Evolutionary conservation across 2,888 invertebrate genomes (phyloP).

Genomic region (Plutella xylostella): DNA sequence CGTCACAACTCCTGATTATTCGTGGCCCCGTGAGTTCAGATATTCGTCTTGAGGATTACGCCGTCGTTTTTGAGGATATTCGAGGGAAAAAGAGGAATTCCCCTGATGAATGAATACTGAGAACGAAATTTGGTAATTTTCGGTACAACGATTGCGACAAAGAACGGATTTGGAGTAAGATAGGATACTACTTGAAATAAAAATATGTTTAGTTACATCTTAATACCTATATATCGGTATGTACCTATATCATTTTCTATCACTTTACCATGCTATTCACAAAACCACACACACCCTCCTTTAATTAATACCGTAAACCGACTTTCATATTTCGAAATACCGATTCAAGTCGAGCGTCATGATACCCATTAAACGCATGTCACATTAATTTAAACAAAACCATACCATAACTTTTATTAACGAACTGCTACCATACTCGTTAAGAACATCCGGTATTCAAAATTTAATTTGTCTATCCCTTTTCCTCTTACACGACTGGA

Average conservation of each 20-base stretch:
- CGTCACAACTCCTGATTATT: slow-evolving; percentile 58
- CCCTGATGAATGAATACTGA: slow-evolving; percentile 58
- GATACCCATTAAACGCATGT: slow-evolving; percentile 56
- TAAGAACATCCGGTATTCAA: slow-evolving; percentile 63
- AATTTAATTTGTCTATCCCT: slow-evolving; percentile 26
- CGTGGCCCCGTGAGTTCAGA: slow-evolving; percentile 58
- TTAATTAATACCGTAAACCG: too few relatives aligned
- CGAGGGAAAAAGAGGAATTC: slow-evolving; percentile 47
- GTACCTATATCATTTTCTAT: too few relatives aligned
- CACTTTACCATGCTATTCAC: too few relatives aligned
- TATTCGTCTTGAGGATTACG: slow-evolving; percentile 65
- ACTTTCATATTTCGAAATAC: too few relatives aligned
- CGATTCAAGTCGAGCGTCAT: slow-evolving; percentile 61
- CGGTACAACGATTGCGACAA: slow-evolving; percentile 15
- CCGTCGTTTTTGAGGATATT: slow-evolving; percentile 43
- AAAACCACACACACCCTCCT: too few relatives aligned
- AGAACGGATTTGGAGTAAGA: too few relatives aligned
- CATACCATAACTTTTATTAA: slow-evolving; percentile 35
- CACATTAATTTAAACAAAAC: slow-evolving; percentile 34
- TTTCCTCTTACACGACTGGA: too few relatives aligned
- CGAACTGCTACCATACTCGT: slow-evolving; percentile 61
- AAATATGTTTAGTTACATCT: too few relatives aligned
- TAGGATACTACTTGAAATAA: too few relatives aligned
- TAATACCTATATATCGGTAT: too few relatives aligned
- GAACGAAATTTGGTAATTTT: slow-evolving; percentile 54